These are phyloP conservation scores for Lutraria rhynchaena DNA, from an alignment of 1,140 invertebrate species.

Conservation along the genomic window DNA sequence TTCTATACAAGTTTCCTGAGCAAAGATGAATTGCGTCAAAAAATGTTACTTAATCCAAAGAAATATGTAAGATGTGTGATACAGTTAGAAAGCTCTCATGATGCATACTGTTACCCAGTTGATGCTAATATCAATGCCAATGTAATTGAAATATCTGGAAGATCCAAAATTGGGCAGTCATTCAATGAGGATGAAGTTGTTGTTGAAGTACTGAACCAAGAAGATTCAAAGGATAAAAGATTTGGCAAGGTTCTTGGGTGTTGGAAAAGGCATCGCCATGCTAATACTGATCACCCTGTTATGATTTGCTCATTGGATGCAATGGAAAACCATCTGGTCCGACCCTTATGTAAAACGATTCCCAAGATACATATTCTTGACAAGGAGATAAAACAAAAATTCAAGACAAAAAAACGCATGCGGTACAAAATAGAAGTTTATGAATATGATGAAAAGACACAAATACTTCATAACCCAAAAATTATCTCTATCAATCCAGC, in stretches of 20 bases:
- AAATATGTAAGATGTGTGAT: conserved; percentile 20
- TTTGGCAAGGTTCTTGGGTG: conserved; percentile 72
- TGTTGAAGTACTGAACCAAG: conserved; percentile 68
- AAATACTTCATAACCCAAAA: conserved; percentile 1
- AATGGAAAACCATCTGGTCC: conserved; percentile 66
- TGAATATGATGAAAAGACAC: conserved; percentile 34
- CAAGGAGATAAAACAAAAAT: conserved; percentile 40
- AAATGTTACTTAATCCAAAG: conserved; percentile 6
- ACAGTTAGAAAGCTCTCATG: conserved; percentile 30
- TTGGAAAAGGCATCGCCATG: conserved; percentile 59
- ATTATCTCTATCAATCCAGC: conserved; percentile 28
- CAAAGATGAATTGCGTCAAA: background rate
- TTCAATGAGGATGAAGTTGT: conserved; percentile 76
- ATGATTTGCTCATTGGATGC: conserved; percentile 68
- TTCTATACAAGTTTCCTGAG: conserved; percentile 12
- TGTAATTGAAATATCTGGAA: conserved; percentile 44
- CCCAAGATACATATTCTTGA: conserved; percentile 71
- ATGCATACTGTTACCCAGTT: conserved; percentile 22
- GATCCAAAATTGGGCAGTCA: conserved; percentile 64
- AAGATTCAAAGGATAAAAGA: conserved; percentile 41
- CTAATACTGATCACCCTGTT: conserved; percentile 57
- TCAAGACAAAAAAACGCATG: background rate
- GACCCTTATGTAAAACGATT: conserved; percentile 68
- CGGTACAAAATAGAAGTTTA: conserved; percentile 63
- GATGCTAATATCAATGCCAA: background rate